These are phyloP conservation scores for Ametastegia equiseti DNA, from an alignment of 2,888 invertebrate genomes.

Conservation along the genomic window DNA sequence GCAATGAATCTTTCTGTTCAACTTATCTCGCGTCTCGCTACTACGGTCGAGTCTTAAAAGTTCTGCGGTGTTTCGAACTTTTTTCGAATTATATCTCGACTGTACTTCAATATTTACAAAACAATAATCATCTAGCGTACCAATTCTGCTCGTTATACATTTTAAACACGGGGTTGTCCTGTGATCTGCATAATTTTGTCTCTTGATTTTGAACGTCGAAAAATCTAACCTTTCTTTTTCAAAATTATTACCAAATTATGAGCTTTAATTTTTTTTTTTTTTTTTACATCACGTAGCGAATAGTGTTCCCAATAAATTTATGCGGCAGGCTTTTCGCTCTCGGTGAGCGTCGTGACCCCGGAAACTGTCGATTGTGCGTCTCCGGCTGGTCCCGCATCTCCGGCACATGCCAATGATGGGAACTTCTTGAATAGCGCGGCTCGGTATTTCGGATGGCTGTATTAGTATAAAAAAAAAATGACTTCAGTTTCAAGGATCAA, in stretches of 20 bases:
- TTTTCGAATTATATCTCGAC: background rate
- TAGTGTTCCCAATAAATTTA: conserved; percentile 67
- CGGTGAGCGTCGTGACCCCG: conserved; percentile 82
- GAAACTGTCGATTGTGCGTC: conserved; percentile 83
- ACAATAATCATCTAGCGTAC: background rate
- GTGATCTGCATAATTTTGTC: background rate
- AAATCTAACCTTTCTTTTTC: background rate
- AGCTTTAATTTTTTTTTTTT: background rate
- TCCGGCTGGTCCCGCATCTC: conserved; percentile 70
- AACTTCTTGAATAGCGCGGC: conserved; percentile 87
- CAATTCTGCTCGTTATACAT: background rate
- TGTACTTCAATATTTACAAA: conserved; percentile 19
- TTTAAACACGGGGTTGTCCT: conserved; percentile 11
- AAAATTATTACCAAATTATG: background rate
- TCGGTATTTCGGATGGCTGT: conserved; percentile 88
- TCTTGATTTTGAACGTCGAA: background rate
- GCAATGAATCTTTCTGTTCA: background rate
- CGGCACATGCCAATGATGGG: conserved; percentile 85
- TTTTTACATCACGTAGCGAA: conserved; percentile 10
- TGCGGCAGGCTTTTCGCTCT: conserved; percentile 83
- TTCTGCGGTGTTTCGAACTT: background rate
- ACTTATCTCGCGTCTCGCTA: background rate
- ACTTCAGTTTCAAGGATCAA: background rate
- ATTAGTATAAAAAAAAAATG: conserved; percentile 61
- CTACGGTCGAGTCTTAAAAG: background rate